Conservation (phyloP, 2,888 invertebrate species). For the Tinea pellionella region DNA sequence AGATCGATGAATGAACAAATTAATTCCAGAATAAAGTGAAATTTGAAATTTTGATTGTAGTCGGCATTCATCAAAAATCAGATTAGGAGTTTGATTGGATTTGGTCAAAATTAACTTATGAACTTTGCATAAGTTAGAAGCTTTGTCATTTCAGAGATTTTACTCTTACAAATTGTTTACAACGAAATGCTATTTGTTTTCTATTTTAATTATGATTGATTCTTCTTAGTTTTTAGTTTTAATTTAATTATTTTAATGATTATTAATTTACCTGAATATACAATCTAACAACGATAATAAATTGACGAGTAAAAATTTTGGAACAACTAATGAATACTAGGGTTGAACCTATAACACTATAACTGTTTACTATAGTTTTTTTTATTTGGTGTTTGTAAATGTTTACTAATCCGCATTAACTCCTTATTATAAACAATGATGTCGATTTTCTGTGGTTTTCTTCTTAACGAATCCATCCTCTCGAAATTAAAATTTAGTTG, state of each 20-base stretch:
- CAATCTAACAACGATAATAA: not conserved
- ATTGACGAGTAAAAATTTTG: not conserved
- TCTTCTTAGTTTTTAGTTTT: not conserved
- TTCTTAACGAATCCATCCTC: too few relatives aligned
- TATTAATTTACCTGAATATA: not conserved
- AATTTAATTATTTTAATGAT: not conserved
- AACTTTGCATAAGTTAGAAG: slow-evolving; percentile 11
- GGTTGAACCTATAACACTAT: too few relatives aligned
- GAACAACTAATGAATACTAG: not conserved
- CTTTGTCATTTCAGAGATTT: not conserved
- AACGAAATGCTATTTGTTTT: not conserved
- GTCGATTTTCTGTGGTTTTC: too few relatives aligned
- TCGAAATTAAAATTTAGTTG: too few relatives aligned
- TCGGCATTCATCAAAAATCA: slow-evolving; percentile 29
- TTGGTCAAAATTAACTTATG: slow-evolving; percentile 16
- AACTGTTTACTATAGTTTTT: too few relatives aligned
- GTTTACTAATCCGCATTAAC: too few relatives aligned
- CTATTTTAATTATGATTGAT: slow-evolving; percentile 3
- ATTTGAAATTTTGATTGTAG: slow-evolving; percentile 25
- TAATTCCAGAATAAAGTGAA: not conserved
- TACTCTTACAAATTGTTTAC: slow-evolving; percentile 5
- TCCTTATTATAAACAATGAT: too few relatives aligned
- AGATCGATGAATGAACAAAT: not conserved
- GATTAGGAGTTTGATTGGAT: slow-evolving; percentile 33
- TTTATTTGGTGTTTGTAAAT: too few relatives aligned